Base-by-base conservation (phyloP, 2,888 invertebrate genomes). In the Drosophila basisetae region DNA sequence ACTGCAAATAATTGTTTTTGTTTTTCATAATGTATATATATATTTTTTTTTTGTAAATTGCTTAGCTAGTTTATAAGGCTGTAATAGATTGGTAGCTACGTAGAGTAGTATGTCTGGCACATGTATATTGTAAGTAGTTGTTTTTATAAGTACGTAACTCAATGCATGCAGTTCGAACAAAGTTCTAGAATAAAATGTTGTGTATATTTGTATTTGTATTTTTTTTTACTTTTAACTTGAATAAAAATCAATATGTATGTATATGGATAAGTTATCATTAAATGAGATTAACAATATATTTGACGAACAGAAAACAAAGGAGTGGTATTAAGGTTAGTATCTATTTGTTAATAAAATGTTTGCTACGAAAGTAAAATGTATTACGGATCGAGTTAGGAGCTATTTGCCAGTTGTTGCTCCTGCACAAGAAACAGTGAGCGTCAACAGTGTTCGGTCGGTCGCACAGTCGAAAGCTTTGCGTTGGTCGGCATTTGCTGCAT, bases 381-480 rank as follows among this genome's bases (percentile, higher is more conserved):
- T 68, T 68, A 69, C 68, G 66, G 54, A 66, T 62, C 67, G 68
- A 65, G 62, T 43, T 56, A 49, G 63, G 49, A 68, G 71, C 63
- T 41, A 30, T 69, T 52, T 13, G 25, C 33, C 50, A 35, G 69
- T 56, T 50, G 39, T 4, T 25, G 54, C 47, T n/a, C 1, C 54
- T 33, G 52, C 28, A 55, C 5, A 41, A n/a, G 13, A n/a, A 58
- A 68, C 71, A 78, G 72, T 76, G 68, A 69, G 68, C 52, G 64
- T 65, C 68, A 77, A 58, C 58, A 69, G 61, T 76, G 50, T 70
- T 59, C 63, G 73, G 47, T 61, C 58, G 43, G 58, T 41, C 64
- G 70, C 71, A 74, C 69, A 68, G 33, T 62, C 82, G 76, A 91
- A 91, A 91, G 90, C 89, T 89, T 90, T 90, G 90, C 88, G 61